Evolutionary conservation across 2,797 vertebrate species (phyloP).

Genomic region (Anguilla marmorata): DNA sequence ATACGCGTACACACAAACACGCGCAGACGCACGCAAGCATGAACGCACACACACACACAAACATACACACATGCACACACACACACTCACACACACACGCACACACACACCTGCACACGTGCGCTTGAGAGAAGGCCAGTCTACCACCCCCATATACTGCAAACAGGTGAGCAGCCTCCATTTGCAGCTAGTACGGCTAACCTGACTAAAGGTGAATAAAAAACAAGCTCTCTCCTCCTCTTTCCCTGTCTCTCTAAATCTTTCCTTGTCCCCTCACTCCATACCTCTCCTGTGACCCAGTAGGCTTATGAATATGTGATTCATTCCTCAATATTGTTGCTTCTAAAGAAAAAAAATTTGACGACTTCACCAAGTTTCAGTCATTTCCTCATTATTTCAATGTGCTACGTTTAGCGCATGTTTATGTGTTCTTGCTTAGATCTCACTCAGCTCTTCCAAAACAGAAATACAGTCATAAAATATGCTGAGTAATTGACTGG

Average conservation of each 20-base stretch:
- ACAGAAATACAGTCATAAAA: conserved; percentile 26
- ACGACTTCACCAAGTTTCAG: background rate
- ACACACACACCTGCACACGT: background rate
- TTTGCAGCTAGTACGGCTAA: background rate
- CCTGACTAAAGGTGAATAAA: background rate
- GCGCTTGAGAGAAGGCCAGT: background rate
- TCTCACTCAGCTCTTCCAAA: conserved; percentile 13
- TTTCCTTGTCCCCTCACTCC: background rate
- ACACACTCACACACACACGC: background rate
- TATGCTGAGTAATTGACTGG: conserved; percentile 26
- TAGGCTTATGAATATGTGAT: background rate
- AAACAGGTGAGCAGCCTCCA: background rate
- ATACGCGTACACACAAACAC: no score
- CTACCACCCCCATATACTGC: background rate
- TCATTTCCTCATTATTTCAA: background rate
- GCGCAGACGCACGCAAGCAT: no score
- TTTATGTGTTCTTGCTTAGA: conserved; percentile 10
- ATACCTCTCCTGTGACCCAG: background rate
- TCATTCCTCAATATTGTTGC: background rate
- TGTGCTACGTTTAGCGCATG: background rate
- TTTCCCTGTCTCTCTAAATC: background rate
- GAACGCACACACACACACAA: no score
- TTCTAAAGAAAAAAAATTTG: background rate
- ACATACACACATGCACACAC: background rate
- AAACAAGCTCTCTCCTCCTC: background rate